Base-by-base conservation (phyloP, 2,888 invertebrate species). In the Harpalus rubripes region DNA sequence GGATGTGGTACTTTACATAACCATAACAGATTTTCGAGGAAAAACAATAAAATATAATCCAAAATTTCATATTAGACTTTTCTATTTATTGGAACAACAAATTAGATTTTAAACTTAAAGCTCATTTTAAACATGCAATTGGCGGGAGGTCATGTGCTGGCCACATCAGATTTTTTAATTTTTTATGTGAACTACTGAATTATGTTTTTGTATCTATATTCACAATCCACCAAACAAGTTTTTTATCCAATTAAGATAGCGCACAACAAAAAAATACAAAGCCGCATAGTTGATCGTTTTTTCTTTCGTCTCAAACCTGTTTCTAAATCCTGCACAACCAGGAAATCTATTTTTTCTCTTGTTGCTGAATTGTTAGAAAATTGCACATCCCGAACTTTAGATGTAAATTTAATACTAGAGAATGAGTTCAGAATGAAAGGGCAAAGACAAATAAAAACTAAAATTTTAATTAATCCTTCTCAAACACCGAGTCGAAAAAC, bases 401-500 rank as follows among this genome's bases (percentile, higher is more conserved):
- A 68, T 68, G 68, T 32, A 68, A 68, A 68, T 68, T 68, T 32
- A 68, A 68, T 68, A 68, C 68, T 68, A 68, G 39, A 39, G 68
- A 68, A n/a, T 68, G 22, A 39, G 68, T 39, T 68, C 68, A 26
- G 68, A 63, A 68, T 39, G n/a, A 68, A 68, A 68, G 68, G 68
- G 68, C 68, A 68, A 68, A 68, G 68, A 68, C 68, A 68, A 68
- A 68, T 68, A 68, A 68, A 68, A 68, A 68, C 68, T 68, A 68
- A 68, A 68, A 68, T 68, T 68, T 68, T 68, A 68, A 68, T 68
- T 68, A 68, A 68, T 68, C 68, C 68, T 68, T 68, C 68, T 68
- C 68, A 68, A 68, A 68, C 68, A 39, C 7, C 0, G 68, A 68
- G 68, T 32, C 39, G 32, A 32, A 68, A 68, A 68, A 32, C 39